phyloP scores from a whole-genome alignment of 2,113 vertebrate genomes.

The Sceloporus tristichus region DNA sequence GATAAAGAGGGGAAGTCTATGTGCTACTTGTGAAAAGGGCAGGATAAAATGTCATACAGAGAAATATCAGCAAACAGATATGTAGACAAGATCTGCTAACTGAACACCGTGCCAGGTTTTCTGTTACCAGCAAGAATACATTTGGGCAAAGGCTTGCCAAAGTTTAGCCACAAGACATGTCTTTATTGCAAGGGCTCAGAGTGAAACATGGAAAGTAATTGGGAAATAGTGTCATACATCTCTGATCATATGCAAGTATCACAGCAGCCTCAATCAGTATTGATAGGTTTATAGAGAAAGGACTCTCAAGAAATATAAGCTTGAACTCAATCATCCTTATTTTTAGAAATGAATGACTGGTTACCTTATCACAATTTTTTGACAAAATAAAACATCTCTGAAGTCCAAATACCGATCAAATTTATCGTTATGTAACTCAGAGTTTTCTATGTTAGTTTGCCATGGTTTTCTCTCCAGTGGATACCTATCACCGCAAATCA shows the following conservation, averaged over 20 bases:
- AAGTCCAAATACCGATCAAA: neutral
- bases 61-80: constrained; percentile 1
- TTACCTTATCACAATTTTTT: neutral
- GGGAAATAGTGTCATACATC: neutral
- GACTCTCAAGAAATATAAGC: neutral
- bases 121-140: neutral
- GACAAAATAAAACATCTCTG: neutral
- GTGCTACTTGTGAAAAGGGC: neutral
- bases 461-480: neutral
- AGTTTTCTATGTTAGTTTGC: no score
- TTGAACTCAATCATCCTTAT: no score
- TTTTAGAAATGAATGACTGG: neutral
- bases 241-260: neutral
- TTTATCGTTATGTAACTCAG: neutral
- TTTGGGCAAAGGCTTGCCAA: neutral
- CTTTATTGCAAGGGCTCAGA: neutral
- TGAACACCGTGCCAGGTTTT: neutral
- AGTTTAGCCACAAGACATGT: neutral
- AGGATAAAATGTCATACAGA: neutral
- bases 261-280: neutral
- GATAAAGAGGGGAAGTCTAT: neutral
- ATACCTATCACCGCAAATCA: neutral
- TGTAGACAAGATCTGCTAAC: neutral
- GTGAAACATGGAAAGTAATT: neutral
- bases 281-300: neutral